Conservation (phyloP, 2,888 invertebrate genomes). For the Athalia rosae region DNA sequence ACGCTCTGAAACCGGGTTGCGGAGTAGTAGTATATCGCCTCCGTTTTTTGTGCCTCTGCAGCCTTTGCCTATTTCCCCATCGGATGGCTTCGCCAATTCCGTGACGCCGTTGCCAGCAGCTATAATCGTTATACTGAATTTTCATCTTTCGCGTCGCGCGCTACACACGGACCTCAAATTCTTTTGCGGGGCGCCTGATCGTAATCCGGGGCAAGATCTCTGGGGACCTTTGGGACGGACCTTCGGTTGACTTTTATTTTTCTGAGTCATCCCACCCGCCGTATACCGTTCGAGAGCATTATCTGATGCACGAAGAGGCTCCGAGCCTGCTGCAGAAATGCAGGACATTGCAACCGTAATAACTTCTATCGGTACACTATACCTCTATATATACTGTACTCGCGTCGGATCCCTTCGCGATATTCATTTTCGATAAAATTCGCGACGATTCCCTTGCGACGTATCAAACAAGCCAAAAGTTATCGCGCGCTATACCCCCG, state of each 20-base stretch:
- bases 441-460: conserved; percentile 32
- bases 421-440: conserved; percentile 28
- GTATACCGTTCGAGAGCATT: conserved; percentile 17
- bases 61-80: conserved; percentile 4
- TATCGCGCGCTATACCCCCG: not conserved
- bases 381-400: not conserved
- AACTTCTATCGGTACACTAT: not conserved
- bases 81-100: conserved; percentile 25
- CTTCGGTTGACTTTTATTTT: conserved; percentile 37
- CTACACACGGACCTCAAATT: not conserved
- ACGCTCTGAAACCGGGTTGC: conserved; percentile 2
- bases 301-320: conserved; percentile 18
- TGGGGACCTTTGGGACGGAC: conserved; percentile 42
- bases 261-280: conserved; percentile 24
- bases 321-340: not conserved
- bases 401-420: conserved; percentile 35
- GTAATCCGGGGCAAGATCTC: conserved; percentile 41
- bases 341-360: not conserved
- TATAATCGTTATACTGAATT: not conserved
- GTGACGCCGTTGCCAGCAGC: not conserved
- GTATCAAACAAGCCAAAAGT: conserved; percentile 32
- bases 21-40: conserved; percentile 1
- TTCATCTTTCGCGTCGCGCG: no score
- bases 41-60: not conserved
- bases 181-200: conserved; percentile 20